phyloP scores from a whole-genome alignment of 1,140 invertebrate genomes.

The Penaeus japonicus region DNA sequence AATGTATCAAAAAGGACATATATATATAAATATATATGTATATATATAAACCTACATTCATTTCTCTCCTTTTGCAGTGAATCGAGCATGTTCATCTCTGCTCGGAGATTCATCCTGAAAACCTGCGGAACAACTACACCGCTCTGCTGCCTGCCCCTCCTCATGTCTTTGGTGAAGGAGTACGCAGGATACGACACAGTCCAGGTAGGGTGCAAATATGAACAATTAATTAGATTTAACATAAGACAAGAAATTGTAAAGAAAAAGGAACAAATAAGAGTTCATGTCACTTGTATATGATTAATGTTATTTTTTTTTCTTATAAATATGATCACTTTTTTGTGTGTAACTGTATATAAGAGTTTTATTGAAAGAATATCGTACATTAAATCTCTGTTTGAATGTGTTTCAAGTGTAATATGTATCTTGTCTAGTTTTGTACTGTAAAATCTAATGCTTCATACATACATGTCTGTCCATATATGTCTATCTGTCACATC shows the following conservation, averaged over 20 bases:
- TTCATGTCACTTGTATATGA: not conserved
- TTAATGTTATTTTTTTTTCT: not conserved
- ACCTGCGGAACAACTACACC: slow-evolving; percentile 98
- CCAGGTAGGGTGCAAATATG: slow-evolving; percentile 67
- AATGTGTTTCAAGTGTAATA: too few relatives aligned
- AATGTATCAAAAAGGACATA: too few relatives aligned
- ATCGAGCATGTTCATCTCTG: slow-evolving; percentile 97
- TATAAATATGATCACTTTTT: not conserved
- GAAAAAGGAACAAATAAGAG: not conserved
- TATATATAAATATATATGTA: too few relatives aligned
- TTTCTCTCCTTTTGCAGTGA: slow-evolving; percentile 75
- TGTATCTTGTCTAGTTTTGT: too few relatives aligned
- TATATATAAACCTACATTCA: slow-evolving; percentile 61
- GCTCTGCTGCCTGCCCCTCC: slow-evolving; percentile 85
- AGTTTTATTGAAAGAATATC: not conserved
- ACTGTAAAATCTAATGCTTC: too few relatives aligned
- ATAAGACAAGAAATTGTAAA: not conserved
- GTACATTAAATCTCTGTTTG: too few relatives aligned
- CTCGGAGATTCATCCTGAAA: slow-evolving; percentile 93
- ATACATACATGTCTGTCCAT: too few relatives aligned
- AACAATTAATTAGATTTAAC: not conserved
- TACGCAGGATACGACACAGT: slow-evolving; percentile 85
- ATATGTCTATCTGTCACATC: too few relatives aligned
- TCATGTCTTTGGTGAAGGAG: slow-evolving; percentile 84
- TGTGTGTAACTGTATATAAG: not conserved